These are phyloP conservation scores for Sparidentex hasta DNA, from an alignment of 2,797 vertebrate genomes.

Conservation along the genomic window DNA sequence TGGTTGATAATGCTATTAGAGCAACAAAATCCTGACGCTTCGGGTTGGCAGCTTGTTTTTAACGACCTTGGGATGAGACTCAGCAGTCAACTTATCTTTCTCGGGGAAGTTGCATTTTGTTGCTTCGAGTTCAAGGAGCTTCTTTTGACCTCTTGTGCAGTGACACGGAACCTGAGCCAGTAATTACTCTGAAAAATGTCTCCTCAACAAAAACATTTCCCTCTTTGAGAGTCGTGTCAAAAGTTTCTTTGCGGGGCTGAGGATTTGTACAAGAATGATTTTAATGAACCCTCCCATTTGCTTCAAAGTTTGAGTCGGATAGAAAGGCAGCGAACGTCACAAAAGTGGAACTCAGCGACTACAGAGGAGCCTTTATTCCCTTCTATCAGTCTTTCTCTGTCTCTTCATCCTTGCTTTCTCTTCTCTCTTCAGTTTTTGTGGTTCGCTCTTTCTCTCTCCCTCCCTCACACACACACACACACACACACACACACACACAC, in stretches of 20 bases:
- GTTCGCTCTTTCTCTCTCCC: neutral
- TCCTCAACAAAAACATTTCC: neutral
- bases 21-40: no score
- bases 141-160: neutral
- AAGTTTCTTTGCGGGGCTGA: constrained; percentile 3
- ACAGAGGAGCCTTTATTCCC: neutral
- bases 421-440: neutral
- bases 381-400: neutral
- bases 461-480: neutral
- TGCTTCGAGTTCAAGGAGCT: neutral
- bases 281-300: constrained; percentile 15
- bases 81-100: no score
- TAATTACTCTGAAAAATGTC: constrained; percentile 19
- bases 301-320: constrained; percentile 2
- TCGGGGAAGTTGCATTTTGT: no score
- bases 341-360: constrained; percentile 4
- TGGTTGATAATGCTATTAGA: no score
- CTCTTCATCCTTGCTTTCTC: neutral
- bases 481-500: neutral
- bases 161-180: neutral
- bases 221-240: constrained; percentile 5
- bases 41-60: no score
- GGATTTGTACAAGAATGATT: constrained; percentile 2
- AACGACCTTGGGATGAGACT: no score
- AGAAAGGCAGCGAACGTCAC: neutral